Conservation (phyloP, 1,140 invertebrate species). For the Drosophila oshimai region DNA sequence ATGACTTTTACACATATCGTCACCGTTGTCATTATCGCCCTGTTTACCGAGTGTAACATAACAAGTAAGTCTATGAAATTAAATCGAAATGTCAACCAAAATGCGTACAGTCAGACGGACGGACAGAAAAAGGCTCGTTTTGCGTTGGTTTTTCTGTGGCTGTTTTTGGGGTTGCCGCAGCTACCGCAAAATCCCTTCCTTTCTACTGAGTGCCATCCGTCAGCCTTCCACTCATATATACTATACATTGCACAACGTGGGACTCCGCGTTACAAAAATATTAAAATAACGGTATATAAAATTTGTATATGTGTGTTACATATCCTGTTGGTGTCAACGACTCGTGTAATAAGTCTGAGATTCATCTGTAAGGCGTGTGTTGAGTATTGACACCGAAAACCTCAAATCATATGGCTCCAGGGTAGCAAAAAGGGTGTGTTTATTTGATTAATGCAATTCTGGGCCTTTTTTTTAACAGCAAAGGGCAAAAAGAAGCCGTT, state of each 20-base stretch:
- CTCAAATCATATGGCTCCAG: not conserved
- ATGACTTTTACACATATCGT: too few species aligned
- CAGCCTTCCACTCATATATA: slow-evolving; percentile 11
- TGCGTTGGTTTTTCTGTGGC: slow-evolving; percentile 22
- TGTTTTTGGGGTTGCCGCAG: slow-evolving; percentile 24
- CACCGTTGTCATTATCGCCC: slow-evolving; percentile 1
- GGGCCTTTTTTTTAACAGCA: not conserved
- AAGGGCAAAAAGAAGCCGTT: not conserved
- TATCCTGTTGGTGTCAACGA: slow-evolving; percentile 31
- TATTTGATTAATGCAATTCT: slow-evolving; percentile 15
- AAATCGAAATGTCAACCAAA: slow-evolving; percentile 66
- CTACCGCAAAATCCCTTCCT: not conserved
- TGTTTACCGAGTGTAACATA: slow-evolving; percentile 8
- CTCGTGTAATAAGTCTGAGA: slow-evolving; percentile 42
- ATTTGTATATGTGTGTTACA: slow-evolving; percentile 30
- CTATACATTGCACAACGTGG: too few species aligned
- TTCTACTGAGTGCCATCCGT: slow-evolving; percentile 6
- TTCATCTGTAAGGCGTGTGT: slow-evolving; percentile 41
- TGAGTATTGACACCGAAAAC: slow-evolving; percentile 46
- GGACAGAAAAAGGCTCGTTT: slow-evolving; percentile 23
- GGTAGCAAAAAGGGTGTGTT: not conserved
- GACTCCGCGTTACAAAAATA: too few species aligned
- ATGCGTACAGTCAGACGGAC: not conserved
- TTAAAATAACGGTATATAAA: not conserved
- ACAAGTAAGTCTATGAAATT: slow-evolving; percentile 72